Conservation (phyloP, 2,888 invertebrate species). For the Eledone cirrhosa region DNA sequence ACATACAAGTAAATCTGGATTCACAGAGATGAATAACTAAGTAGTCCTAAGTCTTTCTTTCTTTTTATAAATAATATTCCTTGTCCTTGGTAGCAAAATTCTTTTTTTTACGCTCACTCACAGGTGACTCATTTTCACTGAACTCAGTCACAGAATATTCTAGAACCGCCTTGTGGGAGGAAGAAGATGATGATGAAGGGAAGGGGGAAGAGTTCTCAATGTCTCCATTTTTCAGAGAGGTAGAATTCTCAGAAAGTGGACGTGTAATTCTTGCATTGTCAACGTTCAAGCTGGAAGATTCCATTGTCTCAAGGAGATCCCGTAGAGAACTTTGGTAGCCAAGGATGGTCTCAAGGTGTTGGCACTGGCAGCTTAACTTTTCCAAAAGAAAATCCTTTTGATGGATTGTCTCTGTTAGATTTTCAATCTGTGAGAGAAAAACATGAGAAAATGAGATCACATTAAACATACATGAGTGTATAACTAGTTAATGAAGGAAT, state of each 20-base stretch:
- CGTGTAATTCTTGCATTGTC: neutral
- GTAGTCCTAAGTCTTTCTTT: no score
- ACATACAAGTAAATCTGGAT: no score
- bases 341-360: slow-evolving; percentile 10
- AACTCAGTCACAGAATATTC: slow-evolving; percentile 20
- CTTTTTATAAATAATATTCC: slow-evolving; percentile 21
- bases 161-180: slow-evolving; percentile 10
- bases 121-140: slow-evolving; percentile 14
- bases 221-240: slow-evolving; percentile 18
- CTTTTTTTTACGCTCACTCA: slow-evolving; percentile 7
- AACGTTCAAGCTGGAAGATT: slow-evolving; percentile 5
- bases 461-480: no score
- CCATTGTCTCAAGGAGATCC: slow-evolving; percentile 16
- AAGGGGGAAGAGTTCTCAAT: slow-evolving; percentile 15
- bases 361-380: neutral
- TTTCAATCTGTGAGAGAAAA: neutral
- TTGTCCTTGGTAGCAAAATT: slow-evolving; percentile 18
- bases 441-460: neutral
- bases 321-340: neutral
- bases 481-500: no score
- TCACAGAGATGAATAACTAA: no score
- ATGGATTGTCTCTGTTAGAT: neutral
- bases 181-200: slow-evolving; percentile 19
- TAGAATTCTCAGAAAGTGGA: slow-evolving; percentile 13
- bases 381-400: slow-evolving; percentile 7